These are phyloP conservation scores for Brachypteracias leptosomus DNA, from an alignment of 2,113 vertebrate species.

Conservation along the genomic window DNA sequence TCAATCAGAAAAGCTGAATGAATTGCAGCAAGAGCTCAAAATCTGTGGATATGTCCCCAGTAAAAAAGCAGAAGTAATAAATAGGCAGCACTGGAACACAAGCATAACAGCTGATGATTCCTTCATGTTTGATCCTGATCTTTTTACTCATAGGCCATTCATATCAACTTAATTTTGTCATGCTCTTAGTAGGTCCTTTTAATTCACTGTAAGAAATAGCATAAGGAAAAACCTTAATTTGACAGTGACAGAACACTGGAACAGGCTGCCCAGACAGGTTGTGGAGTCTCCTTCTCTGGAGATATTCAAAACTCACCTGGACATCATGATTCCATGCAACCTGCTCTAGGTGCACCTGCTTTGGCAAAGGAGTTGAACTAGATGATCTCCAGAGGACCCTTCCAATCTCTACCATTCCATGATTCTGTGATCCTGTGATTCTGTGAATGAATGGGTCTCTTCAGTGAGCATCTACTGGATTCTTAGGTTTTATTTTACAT, in stretches of 20 bases:
- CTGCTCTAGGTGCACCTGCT: background rate
- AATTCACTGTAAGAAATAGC: background rate
- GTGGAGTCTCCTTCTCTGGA: background rate
- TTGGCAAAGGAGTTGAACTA: background rate
- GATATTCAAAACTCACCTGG: background rate
- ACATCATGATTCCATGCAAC: background rate
- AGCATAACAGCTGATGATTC: background rate
- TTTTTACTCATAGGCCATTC: background rate
- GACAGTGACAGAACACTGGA: background rate
- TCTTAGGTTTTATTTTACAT: background rate
- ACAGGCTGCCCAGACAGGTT: background rate
- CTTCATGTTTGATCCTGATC: background rate
- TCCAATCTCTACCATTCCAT: background rate
- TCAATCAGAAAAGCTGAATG: background rate
- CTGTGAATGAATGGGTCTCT: background rate
- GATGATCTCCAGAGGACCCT: background rate
- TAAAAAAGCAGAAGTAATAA: background rate
- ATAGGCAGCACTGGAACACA: background rate
- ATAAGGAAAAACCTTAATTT: background rate
- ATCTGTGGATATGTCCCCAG: background rate
- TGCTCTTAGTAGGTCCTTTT: background rate
- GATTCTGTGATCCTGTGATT: background rate
- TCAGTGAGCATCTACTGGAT: background rate
- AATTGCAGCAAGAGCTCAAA: background rate
- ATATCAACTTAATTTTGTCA: background rate